Base-by-base conservation (phyloP, 1,140 invertebrate genomes). In the Brachionus asplanchnoidis region DNA sequence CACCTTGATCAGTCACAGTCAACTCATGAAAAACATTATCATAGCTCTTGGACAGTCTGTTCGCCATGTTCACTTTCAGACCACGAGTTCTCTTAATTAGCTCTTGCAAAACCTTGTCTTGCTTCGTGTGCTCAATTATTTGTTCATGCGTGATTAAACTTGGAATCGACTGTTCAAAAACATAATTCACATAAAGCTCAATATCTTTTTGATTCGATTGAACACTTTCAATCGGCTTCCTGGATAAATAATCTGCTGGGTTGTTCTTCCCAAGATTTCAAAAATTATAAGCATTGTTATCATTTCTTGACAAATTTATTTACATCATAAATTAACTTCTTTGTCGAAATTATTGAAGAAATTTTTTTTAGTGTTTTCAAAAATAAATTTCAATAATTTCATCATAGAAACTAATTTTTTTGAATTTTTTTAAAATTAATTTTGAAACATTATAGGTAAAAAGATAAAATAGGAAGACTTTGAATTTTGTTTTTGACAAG, bases 171-270 rank as follows among this genome's bases (percentile, higher is more conserved):
- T 65, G 60, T 28, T 65, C 60, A 65, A 65, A 65, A 65, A 65
- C 26, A 65, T 65, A 65, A 65, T 65, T 65, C 60, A 65, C 60
- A 65, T 65, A 65, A 65, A 65, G 60, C 26, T 65, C 60, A 65
- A 65, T 28, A 28, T 65, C 46, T 50, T 65, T 65, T 23, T 28
- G 26, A 65, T 28, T 65, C 26, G 60, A 65, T 65, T 65, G 11
- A 65, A 26, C 60, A 65, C 60, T 65, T 26, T 26, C 60, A 65
- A 50, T 50, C 46, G 46, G 46, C 46, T 50, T 50, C 46, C 46
- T 50, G 6, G 46, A 50, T 50, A 50, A 50, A 50, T 50, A 50
- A 50, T 50, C 46, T 50, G 46, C 46, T 50, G 46, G 46, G n/a
- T n/a, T n/a, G n/a, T n/a, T n/a, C n/a, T n/a, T n/a, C n/a, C n/a